phyloP scores from a whole-genome alignment of 2,113 vertebrate genomes.

The Chaetodon trifascialis region DNA sequence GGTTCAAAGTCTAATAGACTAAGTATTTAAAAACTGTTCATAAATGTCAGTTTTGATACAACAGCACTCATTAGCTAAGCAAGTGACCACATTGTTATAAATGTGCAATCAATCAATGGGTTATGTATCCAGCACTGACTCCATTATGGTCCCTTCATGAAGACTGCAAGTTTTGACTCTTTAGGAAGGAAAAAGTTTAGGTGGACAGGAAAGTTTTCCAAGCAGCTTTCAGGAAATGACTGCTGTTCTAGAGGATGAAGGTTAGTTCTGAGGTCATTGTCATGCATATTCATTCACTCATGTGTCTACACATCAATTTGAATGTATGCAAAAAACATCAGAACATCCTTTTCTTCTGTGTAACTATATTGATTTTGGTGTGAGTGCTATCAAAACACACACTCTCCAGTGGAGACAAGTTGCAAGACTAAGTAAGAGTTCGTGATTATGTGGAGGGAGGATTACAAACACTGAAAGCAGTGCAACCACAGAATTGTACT shows the following conservation, averaged over 20 bases:
- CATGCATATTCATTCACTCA: constrained; percentile 12
- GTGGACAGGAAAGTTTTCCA: constrained; percentile 65
- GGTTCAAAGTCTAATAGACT: neutral
- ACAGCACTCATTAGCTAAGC: neutral
- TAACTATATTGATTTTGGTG: neutral
- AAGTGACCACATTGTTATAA: neutral
- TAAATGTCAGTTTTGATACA: neutral
- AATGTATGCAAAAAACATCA: too few relatives aligned
- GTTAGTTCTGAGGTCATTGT: constrained; percentile 6
- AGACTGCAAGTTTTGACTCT: neutral
- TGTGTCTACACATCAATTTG: neutral
- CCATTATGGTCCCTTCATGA: neutral
- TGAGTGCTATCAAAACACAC: too few relatives aligned
- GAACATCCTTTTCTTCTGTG: neutral
- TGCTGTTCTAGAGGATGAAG: constrained; percentile 6
- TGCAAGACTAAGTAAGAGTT: too few relatives aligned
- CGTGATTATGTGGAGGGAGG: neutral
- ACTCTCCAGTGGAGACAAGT: too few relatives aligned
- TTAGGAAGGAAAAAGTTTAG: neutral
- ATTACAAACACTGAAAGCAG: neutral
- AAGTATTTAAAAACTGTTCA: neutral
- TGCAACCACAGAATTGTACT: constrained; percentile 2
- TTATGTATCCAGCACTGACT: constrained; percentile 11
- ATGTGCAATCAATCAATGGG: neutral
- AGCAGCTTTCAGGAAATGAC: constrained; percentile 85